These are phyloP conservation scores for Eupeodes corollae DNA, from an alignment of 1,140 invertebrate species.

Conservation along the genomic window DNA sequence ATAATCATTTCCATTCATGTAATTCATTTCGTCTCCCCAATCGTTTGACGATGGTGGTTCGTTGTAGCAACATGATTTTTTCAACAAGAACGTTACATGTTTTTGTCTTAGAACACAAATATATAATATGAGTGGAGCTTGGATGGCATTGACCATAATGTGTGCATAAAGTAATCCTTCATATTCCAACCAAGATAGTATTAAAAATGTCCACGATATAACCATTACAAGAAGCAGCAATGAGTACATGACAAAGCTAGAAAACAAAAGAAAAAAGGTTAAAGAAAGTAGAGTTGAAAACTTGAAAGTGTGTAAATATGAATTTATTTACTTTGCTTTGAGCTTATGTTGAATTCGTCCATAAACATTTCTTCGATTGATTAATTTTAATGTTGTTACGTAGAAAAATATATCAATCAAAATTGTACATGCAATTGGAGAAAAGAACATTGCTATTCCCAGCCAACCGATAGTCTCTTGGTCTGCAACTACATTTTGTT, in stretches of 20 bases:
- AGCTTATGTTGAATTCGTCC: conserved; percentile 75
- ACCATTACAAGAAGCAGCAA: conserved; percentile 62
- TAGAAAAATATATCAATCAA: conserved; percentile 67
- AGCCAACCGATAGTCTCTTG: conserved; percentile 64
- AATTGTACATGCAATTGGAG: conserved; percentile 63
- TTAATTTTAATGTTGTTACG: conserved; percentile 62
- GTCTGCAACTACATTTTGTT: conserved; percentile 41
- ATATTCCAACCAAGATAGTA: conserved; percentile 59
- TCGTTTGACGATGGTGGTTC: conserved; percentile 53
- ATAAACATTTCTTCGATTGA: conserved; percentile 66
- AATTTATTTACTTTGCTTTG: conserved; percentile 52
- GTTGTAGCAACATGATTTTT: conserved; percentile 63
- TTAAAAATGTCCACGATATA: conserved; percentile 57
- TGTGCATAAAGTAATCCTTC: conserved; percentile 59
- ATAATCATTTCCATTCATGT: conserved; percentile 63
- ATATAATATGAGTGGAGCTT: conserved; percentile 61
- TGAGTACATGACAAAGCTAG: conserved; percentile 66
- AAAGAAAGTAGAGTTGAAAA: conserved; percentile 2
- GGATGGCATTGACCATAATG: conserved; percentile 58
- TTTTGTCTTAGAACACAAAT: conserved; percentile 63
- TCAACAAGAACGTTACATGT: conserved; percentile 61
- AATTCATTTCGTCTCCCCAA: conserved; percentile 78
- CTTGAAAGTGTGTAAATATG: background rate
- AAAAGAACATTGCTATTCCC: conserved; percentile 67
- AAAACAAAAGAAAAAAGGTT: conserved; percentile 24